A percentile compares a stretch with the other conserved stretches of the same genome.
Conservation (phyloP, 1,140 invertebrate species). For the Bombus vancouverensis region DNA sequence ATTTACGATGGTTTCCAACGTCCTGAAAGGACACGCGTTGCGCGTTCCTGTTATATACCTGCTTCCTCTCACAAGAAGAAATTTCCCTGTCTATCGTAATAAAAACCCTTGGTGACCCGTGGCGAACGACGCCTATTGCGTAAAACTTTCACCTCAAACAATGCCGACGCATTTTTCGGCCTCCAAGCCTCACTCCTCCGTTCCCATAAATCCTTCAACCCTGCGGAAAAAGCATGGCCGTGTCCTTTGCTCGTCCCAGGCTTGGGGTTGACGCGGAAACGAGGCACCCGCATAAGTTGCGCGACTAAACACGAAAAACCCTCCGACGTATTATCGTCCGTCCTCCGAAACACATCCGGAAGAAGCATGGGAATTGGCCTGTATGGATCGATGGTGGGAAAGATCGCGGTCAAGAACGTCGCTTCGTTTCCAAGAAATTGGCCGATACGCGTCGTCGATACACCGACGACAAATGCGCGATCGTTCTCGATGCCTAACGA, state of each 20-base stretch:
- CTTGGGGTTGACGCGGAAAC: constrained; percentile 7
- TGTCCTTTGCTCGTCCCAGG: neutral
- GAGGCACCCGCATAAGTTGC: constrained; percentile 11
- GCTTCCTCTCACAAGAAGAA: constrained; percentile 11
- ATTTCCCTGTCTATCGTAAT: constrained; percentile 35
- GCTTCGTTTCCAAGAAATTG: neutral
- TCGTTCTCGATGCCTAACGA: constrained; percentile 55
- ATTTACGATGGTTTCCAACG: constrained; percentile 33
- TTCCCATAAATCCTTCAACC: constrained; percentile 61
- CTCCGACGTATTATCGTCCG: neutral
- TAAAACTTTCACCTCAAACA: constrained; percentile 69
- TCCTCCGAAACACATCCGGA: neutral
- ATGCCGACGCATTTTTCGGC: constrained; percentile 60
- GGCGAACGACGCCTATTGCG: constrained; percentile 58
- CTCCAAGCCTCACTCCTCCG: neutral
- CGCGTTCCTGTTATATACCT: constrained; percentile 11
- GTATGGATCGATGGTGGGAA: neutral
- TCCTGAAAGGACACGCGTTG: constrained; percentile 4
- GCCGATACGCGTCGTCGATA: neutral
- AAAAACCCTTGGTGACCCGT: constrained; percentile 46
- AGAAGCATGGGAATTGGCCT: neutral
- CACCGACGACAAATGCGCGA: constrained; percentile 43
- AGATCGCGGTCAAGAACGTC: neutral
- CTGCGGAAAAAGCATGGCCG: constrained; percentile 40
- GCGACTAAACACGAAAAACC: neutral